These are phyloP conservation scores for Drosophila azteca DNA, from an alignment of 1,140 invertebrate species.

Conservation along the genomic window DNA sequence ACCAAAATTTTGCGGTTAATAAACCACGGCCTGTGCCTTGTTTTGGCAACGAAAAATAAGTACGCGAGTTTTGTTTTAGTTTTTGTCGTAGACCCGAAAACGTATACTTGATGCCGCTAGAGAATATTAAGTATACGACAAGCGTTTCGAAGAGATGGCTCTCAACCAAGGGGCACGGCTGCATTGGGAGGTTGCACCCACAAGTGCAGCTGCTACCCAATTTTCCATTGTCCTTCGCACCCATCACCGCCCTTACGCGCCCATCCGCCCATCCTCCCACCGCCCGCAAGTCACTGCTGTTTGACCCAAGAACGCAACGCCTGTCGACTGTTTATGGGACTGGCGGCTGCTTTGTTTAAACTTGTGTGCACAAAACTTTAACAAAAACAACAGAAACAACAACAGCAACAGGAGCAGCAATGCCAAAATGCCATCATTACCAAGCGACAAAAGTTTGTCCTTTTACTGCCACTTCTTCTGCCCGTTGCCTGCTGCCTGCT, in stretches of 20 bases:
- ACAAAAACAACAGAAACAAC: slow-evolving; percentile 70
- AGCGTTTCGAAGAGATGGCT: slow-evolving; percentile 8
- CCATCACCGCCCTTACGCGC: background rate
- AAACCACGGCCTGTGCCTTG: background rate
- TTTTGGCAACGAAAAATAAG: background rate
- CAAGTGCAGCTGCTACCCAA: slow-evolving; percentile 33
- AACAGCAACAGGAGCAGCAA: slow-evolving; percentile 28
- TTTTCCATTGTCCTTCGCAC: background rate
- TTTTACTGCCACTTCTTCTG: slow-evolving; percentile 42
- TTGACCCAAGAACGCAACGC: slow-evolving; percentile 72
- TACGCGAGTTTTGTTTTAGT: background rate
- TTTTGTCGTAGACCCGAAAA: background rate
- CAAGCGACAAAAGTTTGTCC: slow-evolving; percentile 81
- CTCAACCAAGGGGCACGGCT: background rate
- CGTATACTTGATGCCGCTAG: slow-evolving; percentile 32
- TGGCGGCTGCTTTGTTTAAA: slow-evolving; percentile 81
- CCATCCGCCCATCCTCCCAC: slow-evolving; percentile 6
- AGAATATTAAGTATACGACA: slow-evolving; percentile 61
- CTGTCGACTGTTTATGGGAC: slow-evolving; percentile 80
- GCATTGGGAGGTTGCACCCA: slow-evolving; percentile 7
- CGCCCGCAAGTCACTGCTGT: slow-evolving; percentile 42
- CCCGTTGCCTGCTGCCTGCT: background rate
- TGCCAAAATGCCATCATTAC: slow-evolving; percentile 80
- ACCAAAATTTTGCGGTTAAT: no score
- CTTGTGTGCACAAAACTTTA: slow-evolving; percentile 78